These are phyloP conservation scores for Microcebus lehilahytsara DNA, from an alignment of 2,113 vertebrate genomes.

Conservation along the genomic window DNA sequence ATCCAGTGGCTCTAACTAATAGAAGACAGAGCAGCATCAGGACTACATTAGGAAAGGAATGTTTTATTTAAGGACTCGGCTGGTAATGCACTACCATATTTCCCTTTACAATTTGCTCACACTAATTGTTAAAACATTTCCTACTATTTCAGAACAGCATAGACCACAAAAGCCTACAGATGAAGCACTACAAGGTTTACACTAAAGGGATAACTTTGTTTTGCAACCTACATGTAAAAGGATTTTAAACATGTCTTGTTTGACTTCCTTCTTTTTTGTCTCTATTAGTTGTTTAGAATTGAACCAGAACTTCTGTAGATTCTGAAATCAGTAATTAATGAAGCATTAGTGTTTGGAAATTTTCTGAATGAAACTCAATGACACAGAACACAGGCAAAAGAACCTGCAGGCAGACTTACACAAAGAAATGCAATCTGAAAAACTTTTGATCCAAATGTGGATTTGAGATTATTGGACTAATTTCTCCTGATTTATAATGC, in stretches of 20 bases:
- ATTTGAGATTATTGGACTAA: not conserved
- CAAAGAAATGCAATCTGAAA: not conserved
- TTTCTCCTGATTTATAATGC: not conserved
- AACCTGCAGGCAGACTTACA: not conserved
- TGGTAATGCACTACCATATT: constrained; percentile 76
- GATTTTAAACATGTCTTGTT: not conserved
- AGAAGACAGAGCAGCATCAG: constrained; percentile 68
- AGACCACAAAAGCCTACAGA: constrained; percentile 64
- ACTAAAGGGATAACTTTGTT: not conserved
- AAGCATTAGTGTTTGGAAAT: not conserved
- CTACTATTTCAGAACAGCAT: constrained; percentile 72
- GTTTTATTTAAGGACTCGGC: constrained; percentile 81
- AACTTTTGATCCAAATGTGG: not conserved
- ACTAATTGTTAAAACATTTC: constrained; percentile 81
- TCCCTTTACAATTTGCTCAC: constrained; percentile 82
- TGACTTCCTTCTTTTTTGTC: not conserved
- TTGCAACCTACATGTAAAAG: not conserved
- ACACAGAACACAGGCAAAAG: not conserved
- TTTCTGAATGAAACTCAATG: not conserved
- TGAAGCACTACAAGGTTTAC: not conserved
- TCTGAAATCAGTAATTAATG: not conserved
- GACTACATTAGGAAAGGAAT: constrained; percentile 80
- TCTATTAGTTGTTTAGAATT: not conserved
- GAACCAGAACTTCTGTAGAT: not conserved
- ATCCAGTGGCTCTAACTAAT: constrained; percentile 67